These are phyloP conservation scores for Phengaris arion DNA, from an alignment of 2,888 invertebrate species.

Conservation along the genomic window DNA sequence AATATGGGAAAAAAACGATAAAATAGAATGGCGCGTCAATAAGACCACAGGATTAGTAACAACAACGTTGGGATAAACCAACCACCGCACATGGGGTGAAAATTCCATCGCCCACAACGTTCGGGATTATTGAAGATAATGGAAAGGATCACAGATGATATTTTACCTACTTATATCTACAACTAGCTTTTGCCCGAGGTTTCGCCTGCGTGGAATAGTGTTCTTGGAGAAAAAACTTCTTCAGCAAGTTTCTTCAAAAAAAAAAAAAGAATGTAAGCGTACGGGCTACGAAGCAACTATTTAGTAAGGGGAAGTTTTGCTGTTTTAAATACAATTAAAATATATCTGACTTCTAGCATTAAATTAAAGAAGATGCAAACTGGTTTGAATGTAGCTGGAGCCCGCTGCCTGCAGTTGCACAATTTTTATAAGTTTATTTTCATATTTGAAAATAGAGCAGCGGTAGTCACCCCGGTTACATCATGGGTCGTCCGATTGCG, in stretches of 20 bases:
- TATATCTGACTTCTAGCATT: too few relatives aligned
- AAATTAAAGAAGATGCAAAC: too few relatives aligned
- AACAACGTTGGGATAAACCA: constrained; percentile 3
- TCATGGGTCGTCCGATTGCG: not conserved
- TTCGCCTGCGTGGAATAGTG: too few relatives aligned
- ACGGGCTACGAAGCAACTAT: not conserved
- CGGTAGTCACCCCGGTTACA: not conserved
- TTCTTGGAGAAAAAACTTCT: too few relatives aligned
- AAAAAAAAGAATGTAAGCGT: too few relatives aligned
- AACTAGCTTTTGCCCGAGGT: too few relatives aligned
- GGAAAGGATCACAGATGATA: constrained; percentile 23
- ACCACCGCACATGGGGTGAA: constrained; percentile 11
- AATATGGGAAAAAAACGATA: not conserved
- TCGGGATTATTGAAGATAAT: constrained; percentile 25
- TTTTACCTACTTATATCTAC: not conserved
- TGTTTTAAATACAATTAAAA: not conserved
- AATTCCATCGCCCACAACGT: constrained; percentile 10
- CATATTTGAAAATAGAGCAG: not conserved
- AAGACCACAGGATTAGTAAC: constrained; percentile 1
- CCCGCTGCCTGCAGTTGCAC: not conserved
- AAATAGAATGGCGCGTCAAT: not conserved
- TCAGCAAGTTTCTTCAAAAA: too few relatives aligned
- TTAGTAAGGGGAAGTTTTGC: not conserved
- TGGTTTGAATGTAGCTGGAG: not conserved
- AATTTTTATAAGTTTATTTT: not conserved